Conservation (phyloP, 1,140 invertebrate genomes). For the Mercenaria mercenaria region DNA sequence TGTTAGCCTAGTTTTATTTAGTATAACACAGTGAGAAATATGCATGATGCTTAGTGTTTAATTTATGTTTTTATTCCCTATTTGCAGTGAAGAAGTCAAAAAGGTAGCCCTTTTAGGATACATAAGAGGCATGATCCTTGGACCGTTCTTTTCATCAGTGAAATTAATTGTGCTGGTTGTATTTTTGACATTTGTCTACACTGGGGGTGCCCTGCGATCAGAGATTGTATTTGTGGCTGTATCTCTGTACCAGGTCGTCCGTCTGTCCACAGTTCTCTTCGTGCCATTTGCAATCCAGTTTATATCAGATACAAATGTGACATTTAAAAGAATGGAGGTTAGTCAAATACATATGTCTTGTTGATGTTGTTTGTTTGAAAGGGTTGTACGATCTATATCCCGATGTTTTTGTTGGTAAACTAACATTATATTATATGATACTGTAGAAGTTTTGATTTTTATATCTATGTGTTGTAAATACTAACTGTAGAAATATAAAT, state of each 20-base stretch:
- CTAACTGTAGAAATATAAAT: too few relatives aligned
- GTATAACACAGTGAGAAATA: too few relatives aligned
- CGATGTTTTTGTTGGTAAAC: too few relatives aligned
- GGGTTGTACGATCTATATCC: too few relatives aligned
- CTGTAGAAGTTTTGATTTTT: too few relatives aligned
- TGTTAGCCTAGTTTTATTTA: too few relatives aligned
- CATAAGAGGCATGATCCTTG: constrained; percentile 76
- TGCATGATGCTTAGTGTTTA: too few relatives aligned
- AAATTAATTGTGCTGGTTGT: constrained; percentile 83
- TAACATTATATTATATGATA: too few relatives aligned
- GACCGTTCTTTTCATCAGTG: constrained; percentile 79
- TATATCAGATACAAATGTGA: constrained; percentile 83
- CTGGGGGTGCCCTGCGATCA: constrained; percentile 73
- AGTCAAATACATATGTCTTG: constrained; percentile 43
- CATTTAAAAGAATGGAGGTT: constrained; percentile 85
- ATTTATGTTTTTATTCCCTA: too few relatives aligned
- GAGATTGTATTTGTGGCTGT: constrained; percentile 79
- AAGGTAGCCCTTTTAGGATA: constrained; percentile 72
- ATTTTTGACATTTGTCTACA: constrained; percentile 75
- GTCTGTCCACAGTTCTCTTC: constrained; percentile 78
- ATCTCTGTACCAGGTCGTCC: constrained; percentile 75
- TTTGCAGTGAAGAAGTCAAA: constrained; percentile 78
- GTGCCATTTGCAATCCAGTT: constrained; percentile 81
- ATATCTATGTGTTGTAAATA: too few relatives aligned
- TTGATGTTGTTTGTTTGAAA: too few relatives aligned